phyloP scores from a whole-genome alignment of 1,140 invertebrate genomes.

The Monomorium pharaonis region DNA sequence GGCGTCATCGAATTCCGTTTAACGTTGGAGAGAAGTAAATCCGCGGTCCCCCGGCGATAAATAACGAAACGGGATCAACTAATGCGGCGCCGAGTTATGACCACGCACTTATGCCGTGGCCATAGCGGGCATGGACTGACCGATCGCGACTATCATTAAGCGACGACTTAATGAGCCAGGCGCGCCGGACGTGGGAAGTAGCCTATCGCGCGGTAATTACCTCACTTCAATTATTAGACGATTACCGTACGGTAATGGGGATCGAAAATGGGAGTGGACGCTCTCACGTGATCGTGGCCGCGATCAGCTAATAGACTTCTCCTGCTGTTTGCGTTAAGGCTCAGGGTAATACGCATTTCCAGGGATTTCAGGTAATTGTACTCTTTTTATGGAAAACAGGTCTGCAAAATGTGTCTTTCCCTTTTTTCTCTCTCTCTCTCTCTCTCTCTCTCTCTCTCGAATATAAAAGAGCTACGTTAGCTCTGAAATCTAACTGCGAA shows the following conservation, averaged over 20 bases:
- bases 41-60: slow-evolving; percentile 27
- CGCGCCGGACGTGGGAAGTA: slow-evolving; percentile 78
- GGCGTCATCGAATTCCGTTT: slow-evolving; percentile 8
- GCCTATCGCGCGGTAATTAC: slow-evolving; percentile 74
- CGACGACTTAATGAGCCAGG: slow-evolving; percentile 80
- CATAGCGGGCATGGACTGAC: slow-evolving; percentile 57
- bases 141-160: slow-evolving; percentile 79
- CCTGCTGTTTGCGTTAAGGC: slow-evolving; percentile 10
- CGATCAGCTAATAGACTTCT: slow-evolving; percentile 43
- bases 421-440: no score
- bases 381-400: neutral
- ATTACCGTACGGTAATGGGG: slow-evolving; percentile 75
- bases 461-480: neutral
- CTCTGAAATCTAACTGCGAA: neutral
- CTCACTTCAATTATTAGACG: slow-evolving; percentile 75
- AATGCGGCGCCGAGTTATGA: slow-evolving; percentile 57
- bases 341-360: neutral
- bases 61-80: slow-evolving; percentile 66
- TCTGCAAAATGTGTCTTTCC: neutral
- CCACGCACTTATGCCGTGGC: slow-evolving; percentile 29
- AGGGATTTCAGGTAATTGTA: neutral
- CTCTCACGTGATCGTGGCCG: slow-evolving; percentile 60
- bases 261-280: slow-evolving; percentile 72
- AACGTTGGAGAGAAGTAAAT: slow-evolving; percentile 20
- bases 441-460: no score